phyloP scores from a whole-genome alignment of 1,140 invertebrate genomes.

The Pseudomyrmex cubaensis region DNA sequence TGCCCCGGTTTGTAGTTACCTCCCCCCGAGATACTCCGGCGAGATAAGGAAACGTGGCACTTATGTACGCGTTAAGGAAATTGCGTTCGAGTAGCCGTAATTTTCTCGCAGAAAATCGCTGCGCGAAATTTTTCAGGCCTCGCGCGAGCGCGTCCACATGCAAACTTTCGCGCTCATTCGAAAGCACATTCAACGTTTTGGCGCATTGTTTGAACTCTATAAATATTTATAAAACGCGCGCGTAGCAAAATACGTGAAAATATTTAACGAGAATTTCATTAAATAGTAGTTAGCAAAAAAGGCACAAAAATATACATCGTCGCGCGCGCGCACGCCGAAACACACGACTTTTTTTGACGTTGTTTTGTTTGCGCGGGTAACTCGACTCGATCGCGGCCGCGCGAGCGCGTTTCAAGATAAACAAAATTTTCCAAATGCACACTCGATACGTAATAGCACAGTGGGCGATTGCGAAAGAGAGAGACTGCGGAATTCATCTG shows the following conservation, averaged over 20 bases:
- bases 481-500: not conserved
- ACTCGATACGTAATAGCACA: not conserved
- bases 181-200: conserved; percentile 47
- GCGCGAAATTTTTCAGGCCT: conserved; percentile 19
- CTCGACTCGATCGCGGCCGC: not conserved
- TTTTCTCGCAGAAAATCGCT: not conserved
- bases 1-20: not conserved
- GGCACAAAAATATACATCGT: conserved; percentile 37
- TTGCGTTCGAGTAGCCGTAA: conserved; percentile 6
- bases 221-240: conserved; percentile 51
- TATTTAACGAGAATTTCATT: conserved; percentile 59
- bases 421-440: conserved; percentile 18
- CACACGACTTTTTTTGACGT: conserved; percentile 8
- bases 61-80: conserved; percentile 38
- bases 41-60: conserved; percentile 13
- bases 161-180: conserved; percentile 33
- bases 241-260: conserved; percentile 36
- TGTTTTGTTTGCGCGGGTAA: conserved; percentile 29
- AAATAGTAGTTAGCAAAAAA: conserved; percentile 52
- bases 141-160: not conserved
- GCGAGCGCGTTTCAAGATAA: conserved; percentile 9
- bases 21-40: no score
- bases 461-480: not conserved
- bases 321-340: not conserved
- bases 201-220: conserved; percentile 52